Conservation (phyloP, 2,113 vertebrate species). For the Oxyruncus cristatus region DNA sequence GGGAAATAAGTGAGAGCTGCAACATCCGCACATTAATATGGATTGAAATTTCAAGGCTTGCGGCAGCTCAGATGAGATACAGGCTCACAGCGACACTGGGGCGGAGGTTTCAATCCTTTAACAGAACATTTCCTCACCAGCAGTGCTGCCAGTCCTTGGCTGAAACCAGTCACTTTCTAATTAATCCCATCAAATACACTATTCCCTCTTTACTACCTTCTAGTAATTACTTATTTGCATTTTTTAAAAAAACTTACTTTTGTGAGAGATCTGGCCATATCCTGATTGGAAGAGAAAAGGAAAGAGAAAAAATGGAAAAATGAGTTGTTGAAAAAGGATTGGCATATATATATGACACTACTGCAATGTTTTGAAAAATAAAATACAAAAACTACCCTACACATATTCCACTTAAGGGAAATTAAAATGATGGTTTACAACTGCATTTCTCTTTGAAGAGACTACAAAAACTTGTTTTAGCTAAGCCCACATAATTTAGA, state of each 20-base stretch:
- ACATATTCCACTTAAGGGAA: neutral
- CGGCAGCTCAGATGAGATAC: neutral
- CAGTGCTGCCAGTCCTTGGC: neutral
- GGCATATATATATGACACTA: neutral
- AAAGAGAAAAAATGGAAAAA: neutral
- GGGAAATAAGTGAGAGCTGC: conserved; percentile 54
- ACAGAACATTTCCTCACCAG: neutral
- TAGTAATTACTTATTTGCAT: neutral
- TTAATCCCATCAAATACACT: neutral
- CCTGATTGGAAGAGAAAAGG: conserved; percentile 65
- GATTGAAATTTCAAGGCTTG: neutral
- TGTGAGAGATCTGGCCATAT: conserved; percentile 89
- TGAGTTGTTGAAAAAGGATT: neutral
- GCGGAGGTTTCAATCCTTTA: neutral
- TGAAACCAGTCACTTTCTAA: neutral
- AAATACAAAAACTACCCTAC: neutral
- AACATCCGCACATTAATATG: conserved; percentile 9
- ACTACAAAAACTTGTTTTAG: neutral
- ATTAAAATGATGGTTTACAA: neutral
- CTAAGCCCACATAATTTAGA: neutral
- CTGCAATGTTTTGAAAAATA: neutral
- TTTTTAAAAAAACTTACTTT: conserved; percentile 91
- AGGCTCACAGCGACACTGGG: neutral
- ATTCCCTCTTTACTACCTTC: neutral
- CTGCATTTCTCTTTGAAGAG: neutral